Evolutionary conservation across 2,113 vertebrate species (phyloP).

Genomic region (Myotis brandtii): DNA sequence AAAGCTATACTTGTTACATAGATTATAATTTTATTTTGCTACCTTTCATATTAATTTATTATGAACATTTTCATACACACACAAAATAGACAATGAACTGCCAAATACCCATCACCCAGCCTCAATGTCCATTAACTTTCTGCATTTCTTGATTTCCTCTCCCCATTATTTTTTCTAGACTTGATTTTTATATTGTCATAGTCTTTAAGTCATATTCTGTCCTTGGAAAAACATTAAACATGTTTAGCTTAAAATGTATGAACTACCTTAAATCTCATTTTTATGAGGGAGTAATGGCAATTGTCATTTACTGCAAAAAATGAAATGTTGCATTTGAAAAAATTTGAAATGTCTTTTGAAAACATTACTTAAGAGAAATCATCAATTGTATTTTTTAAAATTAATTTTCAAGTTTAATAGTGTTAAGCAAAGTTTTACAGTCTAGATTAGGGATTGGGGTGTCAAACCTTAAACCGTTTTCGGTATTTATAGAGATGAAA

Average conservation of each 20-base stretch:
- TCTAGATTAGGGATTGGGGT: background rate
- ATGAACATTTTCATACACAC: background rate
- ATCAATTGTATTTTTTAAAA: background rate
- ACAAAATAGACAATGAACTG: background rate
- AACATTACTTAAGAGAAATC: background rate
- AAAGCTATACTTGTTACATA: conserved; percentile 3
- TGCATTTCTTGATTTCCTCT: conserved; percentile 5
- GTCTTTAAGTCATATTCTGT: background rate
- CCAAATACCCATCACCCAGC: background rate
- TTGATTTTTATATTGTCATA: background rate
- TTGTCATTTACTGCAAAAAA: background rate
- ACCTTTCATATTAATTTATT: background rate
- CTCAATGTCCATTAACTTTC: background rate
- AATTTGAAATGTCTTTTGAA: conserved; percentile 41
- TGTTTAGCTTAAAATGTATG: conserved; percentile 33
- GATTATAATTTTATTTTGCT: background rate
- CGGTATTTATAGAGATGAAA: background rate
- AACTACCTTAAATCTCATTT: conserved; percentile 6
- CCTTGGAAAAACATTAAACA: background rate
- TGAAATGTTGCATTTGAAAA: background rate
- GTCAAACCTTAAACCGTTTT: background rate
- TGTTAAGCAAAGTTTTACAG: background rate
- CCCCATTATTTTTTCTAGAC: background rate
- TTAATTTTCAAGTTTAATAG: background rate
- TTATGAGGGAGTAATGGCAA: background rate